A percentile compares a stretch with the other conserved stretches of the same genome.
Conservation (phyloP, 2,113 vertebrate species). For the Vireo altiloquus region DNA sequence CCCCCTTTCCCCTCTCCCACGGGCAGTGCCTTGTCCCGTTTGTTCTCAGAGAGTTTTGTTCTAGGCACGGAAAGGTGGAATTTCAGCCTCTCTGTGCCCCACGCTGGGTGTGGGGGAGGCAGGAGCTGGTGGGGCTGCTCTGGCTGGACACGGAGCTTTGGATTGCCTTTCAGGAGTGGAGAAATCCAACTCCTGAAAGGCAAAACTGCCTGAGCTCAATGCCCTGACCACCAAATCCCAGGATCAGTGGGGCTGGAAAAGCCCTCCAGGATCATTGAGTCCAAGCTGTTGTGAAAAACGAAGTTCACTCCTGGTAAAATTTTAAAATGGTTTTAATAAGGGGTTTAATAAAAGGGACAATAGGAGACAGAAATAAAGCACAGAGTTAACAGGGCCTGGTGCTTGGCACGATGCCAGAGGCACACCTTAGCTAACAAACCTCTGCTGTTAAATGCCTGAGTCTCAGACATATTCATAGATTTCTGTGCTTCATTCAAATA, state of each 20-base stretch:
- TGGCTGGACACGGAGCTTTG: fast-evolving
- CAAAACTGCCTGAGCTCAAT: not conserved
- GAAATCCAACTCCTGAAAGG: too few species aligned
- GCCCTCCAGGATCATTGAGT: not conserved
- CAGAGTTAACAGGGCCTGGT: too few species aligned
- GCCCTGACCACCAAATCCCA: not conserved
- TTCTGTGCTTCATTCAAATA: too few species aligned
- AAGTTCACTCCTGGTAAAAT: too few species aligned
- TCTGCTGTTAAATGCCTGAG: too few species aligned
- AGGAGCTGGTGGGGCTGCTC: not conserved
- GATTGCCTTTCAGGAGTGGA: not conserved
- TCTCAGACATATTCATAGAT: too few species aligned
- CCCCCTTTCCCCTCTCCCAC: not conserved
- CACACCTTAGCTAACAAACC: too few species aligned
- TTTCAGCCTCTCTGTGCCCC: not conserved
- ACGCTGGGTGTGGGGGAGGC: not conserved
- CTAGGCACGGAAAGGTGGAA: fast-evolving
- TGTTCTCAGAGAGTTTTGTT: fast-evolving
- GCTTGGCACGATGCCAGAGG: too few species aligned
- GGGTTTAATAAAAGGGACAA: too few species aligned
- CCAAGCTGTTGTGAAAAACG: too few species aligned
- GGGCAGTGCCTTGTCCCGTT: fast-evolving
- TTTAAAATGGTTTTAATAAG: too few species aligned
- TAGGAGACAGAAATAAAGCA: too few species aligned
- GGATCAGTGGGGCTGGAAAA: not conserved